A percentile compares a stretch with the other conserved stretches of the same genome.
Evolutionary conservation across 2,797 vertebrate genomes (phyloP).

Genomic region (Coilia nasus): DNA sequence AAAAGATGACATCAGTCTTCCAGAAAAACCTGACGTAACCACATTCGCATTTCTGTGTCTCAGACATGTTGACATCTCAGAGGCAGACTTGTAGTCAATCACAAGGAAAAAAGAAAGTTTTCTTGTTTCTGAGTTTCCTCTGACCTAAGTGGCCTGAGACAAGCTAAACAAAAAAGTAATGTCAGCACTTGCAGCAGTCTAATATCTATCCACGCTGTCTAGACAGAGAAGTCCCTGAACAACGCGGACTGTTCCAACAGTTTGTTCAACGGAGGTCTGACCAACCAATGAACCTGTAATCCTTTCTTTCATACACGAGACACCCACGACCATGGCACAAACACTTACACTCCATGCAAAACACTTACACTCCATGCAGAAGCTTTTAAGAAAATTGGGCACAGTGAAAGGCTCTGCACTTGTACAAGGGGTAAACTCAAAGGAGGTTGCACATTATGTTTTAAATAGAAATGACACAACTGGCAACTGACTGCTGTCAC

Average conservation of each 20-base stretch:
- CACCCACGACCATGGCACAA: background rate
- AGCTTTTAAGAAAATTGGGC: background rate
- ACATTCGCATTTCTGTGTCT: background rate
- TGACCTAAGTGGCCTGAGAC: background rate
- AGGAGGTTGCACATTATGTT: too few relatives aligned
- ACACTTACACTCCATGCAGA: background rate
- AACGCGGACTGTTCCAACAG: background rate
- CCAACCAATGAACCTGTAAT: background rate
- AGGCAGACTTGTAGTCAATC: background rate
- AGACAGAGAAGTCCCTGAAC: background rate
- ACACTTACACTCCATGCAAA: background rate
- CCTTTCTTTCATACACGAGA: background rate
- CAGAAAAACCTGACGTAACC: slow-evolving; percentile 19
- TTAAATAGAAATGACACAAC: background rate
- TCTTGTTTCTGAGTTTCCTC: background rate
- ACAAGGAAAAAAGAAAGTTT: background rate
- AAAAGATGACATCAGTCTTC: slow-evolving; percentile 18
- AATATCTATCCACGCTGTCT: background rate
- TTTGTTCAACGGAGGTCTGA: background rate
- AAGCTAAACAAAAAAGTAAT: background rate
- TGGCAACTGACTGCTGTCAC: background rate
- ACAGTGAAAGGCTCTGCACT: background rate
- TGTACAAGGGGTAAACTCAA: background rate
- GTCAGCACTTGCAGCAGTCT: background rate
- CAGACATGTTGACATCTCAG: slow-evolving; percentile 7